Evolutionary conservation across 2,113 vertebrate species (phyloP).

Genomic region (Lampris megalopsis): DNA sequence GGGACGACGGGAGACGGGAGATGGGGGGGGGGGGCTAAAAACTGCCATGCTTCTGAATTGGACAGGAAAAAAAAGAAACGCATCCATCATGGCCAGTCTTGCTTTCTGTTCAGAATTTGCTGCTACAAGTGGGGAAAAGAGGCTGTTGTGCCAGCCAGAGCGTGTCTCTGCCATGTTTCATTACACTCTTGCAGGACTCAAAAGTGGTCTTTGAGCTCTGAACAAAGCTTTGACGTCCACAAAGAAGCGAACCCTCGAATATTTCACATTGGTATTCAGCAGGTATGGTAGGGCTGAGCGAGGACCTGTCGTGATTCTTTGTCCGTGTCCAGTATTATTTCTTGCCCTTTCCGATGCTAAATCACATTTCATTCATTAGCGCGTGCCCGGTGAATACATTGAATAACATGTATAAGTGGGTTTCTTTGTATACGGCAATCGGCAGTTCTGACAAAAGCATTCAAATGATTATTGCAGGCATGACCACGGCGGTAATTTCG

Average conservation of each 20-base stretch:
- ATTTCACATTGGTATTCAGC: background rate
- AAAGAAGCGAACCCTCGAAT: background rate
- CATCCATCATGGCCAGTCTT: conserved; percentile 17
- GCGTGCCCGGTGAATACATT: background rate
- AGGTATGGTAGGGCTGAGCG: background rate
- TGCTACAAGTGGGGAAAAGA: conserved; percentile 27
- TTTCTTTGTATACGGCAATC: background rate
- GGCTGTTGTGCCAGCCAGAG: conserved; percentile 16
- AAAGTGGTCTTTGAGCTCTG: conserved; percentile 19
- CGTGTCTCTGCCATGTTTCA: conserved; percentile 42
- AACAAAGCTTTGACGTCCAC: background rate
- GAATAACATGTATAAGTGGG: too few relatives aligned
- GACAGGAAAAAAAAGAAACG: background rate
- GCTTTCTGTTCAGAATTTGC: conserved; percentile 52
- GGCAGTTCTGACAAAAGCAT: background rate
- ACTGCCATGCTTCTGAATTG: conserved; percentile 21
- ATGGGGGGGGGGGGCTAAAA: background rate
- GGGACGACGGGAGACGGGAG: too few relatives aligned
- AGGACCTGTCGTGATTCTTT: background rate
- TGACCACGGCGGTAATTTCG: background rate
- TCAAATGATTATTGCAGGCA: too few relatives aligned
- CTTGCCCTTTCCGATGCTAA: background rate
- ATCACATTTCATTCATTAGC: background rate
- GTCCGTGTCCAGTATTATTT: too few relatives aligned
- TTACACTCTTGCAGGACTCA: conserved; percentile 7